Evolutionary conservation across 2,888 invertebrate genomes (phyloP), one percentile per base, ranked within the genome.

Genomic region (Cataglyphis albicans): DNA sequence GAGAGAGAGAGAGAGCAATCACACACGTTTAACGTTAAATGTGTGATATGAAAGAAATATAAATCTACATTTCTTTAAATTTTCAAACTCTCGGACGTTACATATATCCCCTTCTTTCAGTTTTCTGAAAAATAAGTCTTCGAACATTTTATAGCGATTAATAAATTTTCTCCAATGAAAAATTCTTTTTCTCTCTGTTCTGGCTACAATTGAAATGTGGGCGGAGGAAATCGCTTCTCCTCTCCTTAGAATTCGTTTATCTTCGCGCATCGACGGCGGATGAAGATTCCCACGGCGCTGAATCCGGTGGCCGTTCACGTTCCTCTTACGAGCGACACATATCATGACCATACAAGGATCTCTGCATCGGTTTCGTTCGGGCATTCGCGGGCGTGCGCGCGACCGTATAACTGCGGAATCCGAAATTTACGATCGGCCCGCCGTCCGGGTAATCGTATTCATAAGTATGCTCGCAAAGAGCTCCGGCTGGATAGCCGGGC

Each of bases 381-480:
- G 18, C 18, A 12, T 72, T 57, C 25, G 10, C 55, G 18, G 48
- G 21, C 63, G 48, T 52, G 38, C 44, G 41, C 57, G n/a, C 55
- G 44, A 55, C 48, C 82, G 72, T 70, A 74, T 76, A 80, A 82
- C 83, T 48, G 78, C 72, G 75, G 80, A 88, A 84, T 88, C 81
- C 68, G 76, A 89, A 86, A 87, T 89, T 87, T 89, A 85, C 86
- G 81, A 89, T 84, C 68, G 67, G 67, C 65, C 75, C 44, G 78
- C n/a, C 65, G 81, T 67, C 55, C 82, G 70, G 72, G 89, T 91
- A 92, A 93, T 91, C 91, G 90, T 92, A 92, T 92, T 93, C 92
- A 91, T 91, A 91, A 91, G 91, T 92, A 88, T 88, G 88, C 88
- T 89, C 83, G 86, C 84, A 81, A 52, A 52, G 86, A 82, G 78